These are phyloP conservation scores for Sialia sialis DNA, from an alignment of 2,113 vertebrate species.

Conservation along the genomic window DNA sequence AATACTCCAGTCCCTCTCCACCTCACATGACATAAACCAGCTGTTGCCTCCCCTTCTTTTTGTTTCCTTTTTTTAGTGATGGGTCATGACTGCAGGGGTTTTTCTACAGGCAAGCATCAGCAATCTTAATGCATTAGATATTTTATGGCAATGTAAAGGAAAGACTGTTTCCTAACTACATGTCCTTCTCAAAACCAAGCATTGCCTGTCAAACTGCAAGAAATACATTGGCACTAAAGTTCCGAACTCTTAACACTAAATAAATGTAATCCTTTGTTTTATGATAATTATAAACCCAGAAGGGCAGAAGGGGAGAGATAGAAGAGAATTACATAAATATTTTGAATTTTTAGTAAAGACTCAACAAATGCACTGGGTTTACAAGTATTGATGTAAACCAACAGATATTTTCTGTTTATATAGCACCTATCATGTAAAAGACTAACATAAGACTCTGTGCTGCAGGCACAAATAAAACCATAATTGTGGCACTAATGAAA, in stretches of 20 bases:
- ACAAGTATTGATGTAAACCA: neutral
- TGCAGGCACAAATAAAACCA: neutral
- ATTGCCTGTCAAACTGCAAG: neutral
- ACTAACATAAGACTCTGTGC: neutral
- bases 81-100: neutral
- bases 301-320: neutral
- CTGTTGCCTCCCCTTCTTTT: neutral
- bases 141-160: neutral
- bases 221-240: neutral
- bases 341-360: neutral
- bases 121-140: neutral
- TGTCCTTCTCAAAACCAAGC: neutral
- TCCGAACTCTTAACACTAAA: neutral
- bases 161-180: neutral
- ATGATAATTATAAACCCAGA: neutral
- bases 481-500: neutral
- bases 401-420: neutral
- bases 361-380: neutral
- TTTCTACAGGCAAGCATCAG: neutral
- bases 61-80: neutral
- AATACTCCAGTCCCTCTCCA: neutral
- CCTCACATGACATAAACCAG: neutral
- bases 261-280: neutral
- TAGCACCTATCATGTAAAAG: neutral
- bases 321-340: neutral